These are phyloP conservation scores for Dolomedes plantarius DNA, from an alignment of 2,888 invertebrate genomes.

Conservation along the genomic window DNA sequence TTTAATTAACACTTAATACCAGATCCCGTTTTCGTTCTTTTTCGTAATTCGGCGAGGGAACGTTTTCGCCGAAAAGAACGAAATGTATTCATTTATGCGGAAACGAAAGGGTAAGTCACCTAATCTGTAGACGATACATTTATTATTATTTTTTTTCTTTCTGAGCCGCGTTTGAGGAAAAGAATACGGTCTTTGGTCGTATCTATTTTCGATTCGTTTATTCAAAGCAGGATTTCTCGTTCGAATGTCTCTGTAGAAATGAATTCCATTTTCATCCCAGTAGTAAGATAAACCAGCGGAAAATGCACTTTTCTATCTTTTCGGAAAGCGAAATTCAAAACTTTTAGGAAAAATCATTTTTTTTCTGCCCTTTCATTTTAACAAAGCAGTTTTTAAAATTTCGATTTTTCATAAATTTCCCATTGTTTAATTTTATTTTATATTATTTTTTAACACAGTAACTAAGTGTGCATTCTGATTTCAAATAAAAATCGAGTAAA, in stretches of 20 bases:
- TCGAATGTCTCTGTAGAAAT: neutral
- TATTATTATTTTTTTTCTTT: neutral
- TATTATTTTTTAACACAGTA: too few species aligned
- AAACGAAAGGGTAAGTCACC: neutral
- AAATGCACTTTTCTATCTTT: neutral
- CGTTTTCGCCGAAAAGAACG: neutral
- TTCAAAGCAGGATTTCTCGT: constrained; percentile 2
- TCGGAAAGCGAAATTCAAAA: neutral
- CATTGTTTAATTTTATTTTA: too few species aligned
- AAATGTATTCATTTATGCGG: neutral
- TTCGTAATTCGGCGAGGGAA: too few species aligned
- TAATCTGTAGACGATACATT: neutral
- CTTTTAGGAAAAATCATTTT: neutral
- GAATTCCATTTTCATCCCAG: neutral
- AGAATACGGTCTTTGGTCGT: neutral
- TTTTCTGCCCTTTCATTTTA: neutral
- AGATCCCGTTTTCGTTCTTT: neutral
- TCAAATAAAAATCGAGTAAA: too few species aligned
- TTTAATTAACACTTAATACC: neutral
- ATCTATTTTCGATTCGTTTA: neutral
- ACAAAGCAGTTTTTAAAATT: too few species aligned
- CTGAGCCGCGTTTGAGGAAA: neutral
- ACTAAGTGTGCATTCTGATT: too few species aligned
- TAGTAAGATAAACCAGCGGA: neutral
- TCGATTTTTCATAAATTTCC: too few species aligned